Percentiles rank a stretch among this genome's conserved stretches.
Evolutionary conservation across 2,113 vertebrate species (phyloP).

Genomic region (Anoplopoma fimbria): DNA sequence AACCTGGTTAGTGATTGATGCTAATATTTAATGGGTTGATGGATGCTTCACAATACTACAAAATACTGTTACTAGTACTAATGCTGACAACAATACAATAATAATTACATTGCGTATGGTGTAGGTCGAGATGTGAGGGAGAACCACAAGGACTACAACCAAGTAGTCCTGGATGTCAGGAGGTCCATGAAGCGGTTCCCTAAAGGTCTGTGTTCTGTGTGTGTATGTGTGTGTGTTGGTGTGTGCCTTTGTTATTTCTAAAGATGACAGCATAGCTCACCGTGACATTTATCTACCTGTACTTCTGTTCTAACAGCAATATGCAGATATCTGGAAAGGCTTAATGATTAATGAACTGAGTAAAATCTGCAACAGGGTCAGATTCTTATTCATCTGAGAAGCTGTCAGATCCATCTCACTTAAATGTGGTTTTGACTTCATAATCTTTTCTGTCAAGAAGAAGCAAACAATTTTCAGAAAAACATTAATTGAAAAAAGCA

Average conservation of each 20-base stretch:
- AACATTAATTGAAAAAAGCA: neutral
- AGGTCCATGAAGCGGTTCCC: slow-evolving; percentile 88
- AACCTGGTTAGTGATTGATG: slow-evolving; percentile 67
- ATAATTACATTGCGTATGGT: neutral
- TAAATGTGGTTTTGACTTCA: neutral
- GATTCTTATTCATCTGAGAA: neutral
- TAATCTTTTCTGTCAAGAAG: neutral
- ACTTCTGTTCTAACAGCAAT: slow-evolving; percentile 1
- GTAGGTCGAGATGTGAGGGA: slow-evolving; percentile 80
- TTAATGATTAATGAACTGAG: slow-evolving; percentile 34
- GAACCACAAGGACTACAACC: slow-evolving; percentile 86
- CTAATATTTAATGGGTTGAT: neutral
- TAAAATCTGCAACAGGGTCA: slow-evolving; percentile 13
- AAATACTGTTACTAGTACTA: neutral
- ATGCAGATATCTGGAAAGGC: slow-evolving; percentile 18
- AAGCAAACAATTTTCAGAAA: neutral
- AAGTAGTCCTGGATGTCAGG: slow-evolving; percentile 87
- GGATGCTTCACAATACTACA: neutral
- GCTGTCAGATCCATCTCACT: neutral
- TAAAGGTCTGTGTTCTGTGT: slow-evolving; percentile 82
- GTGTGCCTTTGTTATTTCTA: neutral
- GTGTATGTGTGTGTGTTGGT: neutral
- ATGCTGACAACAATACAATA: neutral
- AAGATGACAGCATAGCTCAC: neutral
- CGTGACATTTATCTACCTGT: slow-evolving; percentile 15